Percentiles rank a stretch among this genome's conserved stretches.
Evolutionary conservation across 2,888 invertebrate species (phyloP).

Genomic region (Hydraecia micacea): DNA sequence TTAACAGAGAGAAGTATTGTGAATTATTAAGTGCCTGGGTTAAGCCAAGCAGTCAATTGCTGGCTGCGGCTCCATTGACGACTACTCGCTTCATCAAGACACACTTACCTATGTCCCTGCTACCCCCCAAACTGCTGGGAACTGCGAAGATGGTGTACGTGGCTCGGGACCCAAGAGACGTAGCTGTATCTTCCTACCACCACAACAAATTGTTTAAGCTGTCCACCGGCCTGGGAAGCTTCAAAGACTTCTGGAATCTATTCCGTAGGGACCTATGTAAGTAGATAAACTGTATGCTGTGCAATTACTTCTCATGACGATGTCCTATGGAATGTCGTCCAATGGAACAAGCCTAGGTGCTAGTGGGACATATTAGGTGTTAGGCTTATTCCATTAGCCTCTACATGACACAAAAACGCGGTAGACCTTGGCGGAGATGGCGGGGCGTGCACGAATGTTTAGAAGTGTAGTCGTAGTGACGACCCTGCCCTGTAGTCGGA

Average conservation of each 20-base stretch:
- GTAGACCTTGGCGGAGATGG: not conserved
- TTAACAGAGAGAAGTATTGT: conserved; percentile 21
- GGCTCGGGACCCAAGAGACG: conserved; percentile 95
- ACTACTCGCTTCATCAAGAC: conserved; percentile 91
- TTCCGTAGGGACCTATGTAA: conserved; percentile 91
- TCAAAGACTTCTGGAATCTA: conserved; percentile 91
- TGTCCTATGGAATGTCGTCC: not conserved
- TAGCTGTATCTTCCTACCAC: conserved; percentile 94
- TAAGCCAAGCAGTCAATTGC: conserved; percentile 26
- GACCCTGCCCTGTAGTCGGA: not conserved
- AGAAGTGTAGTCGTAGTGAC: too few relatives aligned
- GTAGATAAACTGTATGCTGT: conserved; percentile 49
- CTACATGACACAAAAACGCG: not conserved
- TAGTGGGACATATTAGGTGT: not conserved
- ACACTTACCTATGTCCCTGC: conserved; percentile 92
- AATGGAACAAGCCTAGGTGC: too few relatives aligned
- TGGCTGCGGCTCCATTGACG: conserved; percentile 74
- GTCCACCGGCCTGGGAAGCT: conserved; percentile 89
- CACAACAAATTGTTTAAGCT: conserved; percentile 89
- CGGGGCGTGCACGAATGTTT: not conserved
- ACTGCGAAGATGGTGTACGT: conserved; percentile 92
- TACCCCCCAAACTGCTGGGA: conserved; percentile 90
- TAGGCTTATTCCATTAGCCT: not conserved
- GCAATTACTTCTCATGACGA: not conserved
- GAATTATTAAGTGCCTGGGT: not conserved